Evolutionary conservation across 2,113 vertebrate species (phyloP).

Genomic region (Macaca mulatta): DNA sequence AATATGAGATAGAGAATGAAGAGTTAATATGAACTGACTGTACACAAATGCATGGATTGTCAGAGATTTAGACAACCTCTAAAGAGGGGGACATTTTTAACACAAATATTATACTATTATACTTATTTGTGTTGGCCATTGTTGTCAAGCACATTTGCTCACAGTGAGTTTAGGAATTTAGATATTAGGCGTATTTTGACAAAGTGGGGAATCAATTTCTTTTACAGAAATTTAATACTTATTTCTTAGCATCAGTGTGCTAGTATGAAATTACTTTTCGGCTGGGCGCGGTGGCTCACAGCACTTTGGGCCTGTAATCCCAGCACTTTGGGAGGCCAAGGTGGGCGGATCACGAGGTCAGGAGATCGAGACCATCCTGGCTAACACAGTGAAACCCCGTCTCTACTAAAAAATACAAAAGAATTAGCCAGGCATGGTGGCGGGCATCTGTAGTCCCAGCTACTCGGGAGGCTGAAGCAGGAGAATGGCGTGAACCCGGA

Average conservation of each 20-base stretch:
- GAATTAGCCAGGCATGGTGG: too few species aligned
- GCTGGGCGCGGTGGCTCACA: too few species aligned
- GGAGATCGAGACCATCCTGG: too few species aligned
- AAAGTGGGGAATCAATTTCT: background rate
- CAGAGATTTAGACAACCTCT: background rate
- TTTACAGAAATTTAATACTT: background rate
- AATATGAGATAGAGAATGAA: background rate
- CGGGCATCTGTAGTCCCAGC: too few species aligned
- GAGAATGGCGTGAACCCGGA: too few species aligned
- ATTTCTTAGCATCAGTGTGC: background rate
- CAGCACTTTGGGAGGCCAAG: too few species aligned
- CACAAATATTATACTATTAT: background rate
- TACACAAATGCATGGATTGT: background rate
- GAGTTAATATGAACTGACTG: background rate
- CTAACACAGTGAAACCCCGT: too few species aligned
- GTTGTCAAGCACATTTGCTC: constrained; percentile 10
- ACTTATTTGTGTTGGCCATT: constrained; percentile 10
- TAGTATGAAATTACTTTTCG: background rate
- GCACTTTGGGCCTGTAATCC: too few species aligned
- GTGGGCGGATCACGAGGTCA: too few species aligned
- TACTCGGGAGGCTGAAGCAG: too few species aligned
- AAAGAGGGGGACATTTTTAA: background rate
- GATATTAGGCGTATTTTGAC: constrained; percentile 14
- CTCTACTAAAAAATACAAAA: too few species aligned
- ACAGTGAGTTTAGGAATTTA: background rate